Base-by-base conservation (phyloP, 2,797 vertebrate genomes). In the Apogon talboti region DNA sequence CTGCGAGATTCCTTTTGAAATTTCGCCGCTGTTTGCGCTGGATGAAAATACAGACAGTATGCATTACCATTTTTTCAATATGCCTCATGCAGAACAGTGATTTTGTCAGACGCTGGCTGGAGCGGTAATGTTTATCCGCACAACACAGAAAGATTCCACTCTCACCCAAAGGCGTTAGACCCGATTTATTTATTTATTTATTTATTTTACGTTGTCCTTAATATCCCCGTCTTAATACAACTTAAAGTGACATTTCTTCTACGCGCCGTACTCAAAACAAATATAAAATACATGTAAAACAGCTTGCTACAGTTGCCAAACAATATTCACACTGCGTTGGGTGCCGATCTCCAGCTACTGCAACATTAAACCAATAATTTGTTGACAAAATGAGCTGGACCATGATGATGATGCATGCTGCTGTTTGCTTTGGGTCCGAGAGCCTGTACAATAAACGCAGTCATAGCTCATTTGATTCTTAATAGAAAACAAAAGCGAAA, bases 401-500 rank as follows among this genome's bases (percentile, higher is more conserved):
- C 73, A 68, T 74, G 61, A 46, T 74, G 61, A 46, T 82, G 78
- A 73, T 71, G 41, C 57, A 70, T 57, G 68, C 67, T 78, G 70
- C 40, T 57, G 49, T 76, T 79, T 76, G 64, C 71, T 83, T 80
- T 73, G 43, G 53, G 58, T 57, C 73, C 66, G 38, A 43, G 59
- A 70, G 57, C 55, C 47, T 55, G 40, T 71, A 83, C 63, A 82
- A 61, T 82, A 74, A 70, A 43, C 61, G 63, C 48, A 76, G 70
- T 71, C 83, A 85, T 61, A 78, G 68, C 73, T 82, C 74, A 73
- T 80, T 89, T 66, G 61, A 83, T 79, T 74, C 63, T 50, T 21
- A 76, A 82, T 59, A 69, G 71, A 67, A 79, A 88, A 79, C 53
- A 75, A 74, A 66, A 57, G 37, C 70, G 62, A 24, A 41, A 74